Conservation (phyloP, 2,797 vertebrate genomes). For the Ispidina picta region DNA sequence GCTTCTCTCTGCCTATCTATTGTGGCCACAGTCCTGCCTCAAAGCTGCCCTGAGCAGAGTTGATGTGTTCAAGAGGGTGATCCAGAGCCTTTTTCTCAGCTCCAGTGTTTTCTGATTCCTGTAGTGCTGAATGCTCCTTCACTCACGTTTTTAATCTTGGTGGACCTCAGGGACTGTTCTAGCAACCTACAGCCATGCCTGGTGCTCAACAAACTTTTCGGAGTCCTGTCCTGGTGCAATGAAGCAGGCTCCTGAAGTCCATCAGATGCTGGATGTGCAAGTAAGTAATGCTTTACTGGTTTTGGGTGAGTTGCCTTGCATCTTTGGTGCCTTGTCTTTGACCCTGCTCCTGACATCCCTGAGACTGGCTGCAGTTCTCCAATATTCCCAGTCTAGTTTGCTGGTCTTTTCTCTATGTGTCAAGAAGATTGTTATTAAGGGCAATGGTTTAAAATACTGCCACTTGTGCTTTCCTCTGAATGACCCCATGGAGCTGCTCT, state of each 20-base stretch:
- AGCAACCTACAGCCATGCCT: not conserved
- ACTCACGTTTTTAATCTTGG: not conserved
- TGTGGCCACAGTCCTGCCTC: not conserved
- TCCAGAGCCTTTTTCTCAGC: not conserved
- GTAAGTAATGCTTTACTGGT: not conserved
- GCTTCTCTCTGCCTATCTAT: not conserved
- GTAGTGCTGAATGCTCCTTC: not conserved
- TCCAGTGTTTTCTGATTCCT: accelerated
- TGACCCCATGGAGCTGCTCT: not conserved
- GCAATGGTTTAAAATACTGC: not conserved
- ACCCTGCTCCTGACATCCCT: not conserved
- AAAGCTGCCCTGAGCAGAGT: not conserved
- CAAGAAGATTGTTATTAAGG: not conserved
- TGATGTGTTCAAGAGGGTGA: not conserved
- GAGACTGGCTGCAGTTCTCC: not conserved
- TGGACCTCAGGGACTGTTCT: not conserved
- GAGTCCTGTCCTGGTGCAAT: not conserved
- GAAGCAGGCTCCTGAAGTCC: not conserved
- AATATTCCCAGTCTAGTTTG: not conserved
- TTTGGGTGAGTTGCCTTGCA: not conserved
- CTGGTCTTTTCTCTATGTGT: not conserved
- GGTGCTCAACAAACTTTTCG: accelerated
- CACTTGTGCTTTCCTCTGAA: not conserved
- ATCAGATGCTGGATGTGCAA: not conserved
- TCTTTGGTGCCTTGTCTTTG: not conserved